Base-by-base conservation (phyloP, 2,797 vertebrate genomes). In the Falco rusticolus region DNA sequence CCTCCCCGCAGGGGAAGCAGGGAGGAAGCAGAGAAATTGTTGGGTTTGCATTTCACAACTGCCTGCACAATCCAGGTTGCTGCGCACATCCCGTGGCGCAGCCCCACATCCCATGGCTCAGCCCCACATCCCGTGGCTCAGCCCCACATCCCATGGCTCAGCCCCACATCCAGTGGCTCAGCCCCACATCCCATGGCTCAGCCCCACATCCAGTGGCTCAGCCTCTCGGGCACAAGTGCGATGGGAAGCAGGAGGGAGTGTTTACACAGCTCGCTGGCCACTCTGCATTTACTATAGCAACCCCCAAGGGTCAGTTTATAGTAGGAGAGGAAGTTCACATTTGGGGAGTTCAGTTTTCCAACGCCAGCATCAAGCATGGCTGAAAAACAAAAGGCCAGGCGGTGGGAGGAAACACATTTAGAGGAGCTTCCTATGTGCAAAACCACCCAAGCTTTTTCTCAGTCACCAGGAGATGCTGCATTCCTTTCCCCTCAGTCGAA, bases 261-360 rank as follows among this genome's bases (percentile, higher is more conserved):
- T 97, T 98, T 97, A 97, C 90, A 88, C 71, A 95, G 96, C 84
- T 88, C 69, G 8, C 84, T 77, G 76, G 31, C 85, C 10, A 16
- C 94, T 90, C 94, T 81, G 95, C 97, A 92, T 97, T 97, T 95
- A 64, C 97, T 96, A 97, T 96, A 94, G 97, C 95, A 98, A 98
- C 97, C 87, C 92, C 84, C 68, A 75, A 93, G 97, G 97, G 98
- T 97, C 97, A 98, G 97, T 97, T 98, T 98, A 96, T 96, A 97
- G 96, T 91, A 91, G 93, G 92, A 93, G 84, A 98, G 98, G 98
- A 98, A 98, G 97, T 97, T 97, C 96, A 53, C 84, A 96, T 97
- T 94, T 48, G 89, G 95, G 95, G 97, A 97, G 97, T 96, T 96
- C 83, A 92, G 94, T 91, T 95, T 96, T 90, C 97, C 96, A 96